Conservation (phyloP, 2,113 vertebrate species). For the Siniperca chuatsi region DNA sequence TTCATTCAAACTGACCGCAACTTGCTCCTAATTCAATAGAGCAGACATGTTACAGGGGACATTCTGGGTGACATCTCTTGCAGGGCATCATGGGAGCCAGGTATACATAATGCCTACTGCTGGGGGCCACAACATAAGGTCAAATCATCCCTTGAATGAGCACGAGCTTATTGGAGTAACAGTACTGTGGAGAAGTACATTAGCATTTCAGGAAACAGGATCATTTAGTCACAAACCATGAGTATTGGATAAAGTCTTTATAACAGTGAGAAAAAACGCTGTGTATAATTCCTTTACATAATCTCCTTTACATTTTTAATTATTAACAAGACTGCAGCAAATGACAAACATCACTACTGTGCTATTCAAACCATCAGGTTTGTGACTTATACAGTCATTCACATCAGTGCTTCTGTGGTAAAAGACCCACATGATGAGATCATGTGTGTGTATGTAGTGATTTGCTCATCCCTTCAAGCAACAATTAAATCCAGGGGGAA, state of each 20-base stretch:
- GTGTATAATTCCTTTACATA: background rate
- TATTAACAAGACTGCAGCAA: background rate
- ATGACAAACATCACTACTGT: background rate
- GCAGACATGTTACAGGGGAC: constrained; percentile 38
- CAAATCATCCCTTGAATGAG: constrained; percentile 20
- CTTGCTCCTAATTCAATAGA: constrained; percentile 29
- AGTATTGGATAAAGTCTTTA: no score
- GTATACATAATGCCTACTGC: constrained; percentile 52
- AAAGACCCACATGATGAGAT: constrained; percentile 51
- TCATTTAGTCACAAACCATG: no score
- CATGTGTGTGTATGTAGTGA: constrained; percentile 20
- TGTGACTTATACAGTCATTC: constrained; percentile 16
- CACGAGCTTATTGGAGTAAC: background rate
- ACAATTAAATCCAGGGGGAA: constrained; percentile 27
- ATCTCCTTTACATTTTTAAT: background rate
- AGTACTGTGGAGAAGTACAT: constrained; percentile 5
- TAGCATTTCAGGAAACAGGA: background rate
- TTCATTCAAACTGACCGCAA: constrained; percentile 1
- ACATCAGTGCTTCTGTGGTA: constrained; percentile 19
- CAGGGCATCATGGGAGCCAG: constrained; percentile 53
- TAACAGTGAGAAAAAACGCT: background rate
- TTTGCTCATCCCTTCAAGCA: constrained; percentile 29
- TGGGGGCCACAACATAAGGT: constrained; percentile 31
- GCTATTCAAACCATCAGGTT: constrained; percentile 1
- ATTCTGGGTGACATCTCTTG: constrained; percentile 53